Evolutionary conservation across 2,888 invertebrate species (phyloP), one percentile per base, ranked within the genome.

Genomic region (Cantharis rufa): DNA sequence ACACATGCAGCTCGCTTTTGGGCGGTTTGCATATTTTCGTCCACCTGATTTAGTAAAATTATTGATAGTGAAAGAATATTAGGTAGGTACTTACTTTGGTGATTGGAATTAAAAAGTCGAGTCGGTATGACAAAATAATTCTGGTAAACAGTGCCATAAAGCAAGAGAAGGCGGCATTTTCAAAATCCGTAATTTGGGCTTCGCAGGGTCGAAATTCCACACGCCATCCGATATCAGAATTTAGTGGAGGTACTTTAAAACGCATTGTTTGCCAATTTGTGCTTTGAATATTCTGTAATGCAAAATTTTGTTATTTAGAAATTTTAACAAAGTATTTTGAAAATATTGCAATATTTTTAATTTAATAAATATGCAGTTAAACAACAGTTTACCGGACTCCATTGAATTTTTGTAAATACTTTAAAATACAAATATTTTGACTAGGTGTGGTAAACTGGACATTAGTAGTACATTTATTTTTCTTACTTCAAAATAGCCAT

Each of bases 241-340:
- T 94, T 0, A 98, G 96, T 21, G 98, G 98, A 68, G 99, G 99
- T 32, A 98, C 98, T 90, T 99, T 99, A 90, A 99, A 99, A 62
- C 98, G 91, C 98, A 99, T 98, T 32, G 98, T 98, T 89, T 99
- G 98, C 99, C 99, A 99, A 90, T 99, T 99, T 28, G 99, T 99
- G 0, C 98, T 98, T 87, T 99, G 98, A 82, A 99, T 98, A 87
- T 99, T 99, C 96, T 96, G 87, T 3, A 87, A 81, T 74, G 79
- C 80, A 81, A 69, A 71, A 13, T n/a, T 9, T 9, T 9, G 9
- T 24, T 24, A 24, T 9, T 24, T 24, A 21, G 0, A 21, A 21
- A 21, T 16, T 16, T 16, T 16, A 16, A 16, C 18, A 18, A 18
- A 18, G 2, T 18, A 18, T 18, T 18, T 18, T 2, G 18, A 18